Percentiles rank a stretch among this genome's conserved stretches.
phyloP scores from a whole-genome alignment of 92 coral and sea anemone species.

The Meandrina meandrites region DNA sequence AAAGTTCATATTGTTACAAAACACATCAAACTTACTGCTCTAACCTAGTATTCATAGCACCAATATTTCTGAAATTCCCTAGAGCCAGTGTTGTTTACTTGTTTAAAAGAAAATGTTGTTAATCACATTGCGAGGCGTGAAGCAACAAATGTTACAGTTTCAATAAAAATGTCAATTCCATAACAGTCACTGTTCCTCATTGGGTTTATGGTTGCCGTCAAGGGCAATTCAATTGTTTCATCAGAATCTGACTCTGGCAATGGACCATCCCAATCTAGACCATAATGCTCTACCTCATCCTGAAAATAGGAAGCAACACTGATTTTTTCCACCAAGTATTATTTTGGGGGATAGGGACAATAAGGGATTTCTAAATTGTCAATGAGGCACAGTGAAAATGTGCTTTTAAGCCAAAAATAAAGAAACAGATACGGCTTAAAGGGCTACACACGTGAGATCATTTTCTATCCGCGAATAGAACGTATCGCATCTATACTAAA shows the following conservation, averaged over 20 bases:
- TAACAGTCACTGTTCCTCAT: constrained; percentile 27
- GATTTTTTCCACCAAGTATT: too few species aligned
- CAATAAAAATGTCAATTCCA: constrained; percentile 21
- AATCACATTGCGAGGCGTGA: constrained; percentile 11
- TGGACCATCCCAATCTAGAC: constrained; percentile 31
- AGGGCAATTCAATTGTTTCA: constrained; percentile 24
- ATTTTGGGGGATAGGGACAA: not conserved
- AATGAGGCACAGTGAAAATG: too few species aligned
- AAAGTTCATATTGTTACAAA: constrained; percentile 17
- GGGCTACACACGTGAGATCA: too few species aligned
- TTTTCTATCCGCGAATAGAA: too few species aligned
- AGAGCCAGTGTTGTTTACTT: not conserved
- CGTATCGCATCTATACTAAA: too few species aligned
- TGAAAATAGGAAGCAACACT: constrained; percentile 15
- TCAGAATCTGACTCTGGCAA: constrained; percentile 31
- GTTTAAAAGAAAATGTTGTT: not conserved
- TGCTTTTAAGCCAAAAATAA: too few species aligned
- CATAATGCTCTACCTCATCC: constrained; percentile 15
- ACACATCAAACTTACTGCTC: not conserved
- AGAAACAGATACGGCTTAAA: too few species aligned
- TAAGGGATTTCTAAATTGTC: too few species aligned
- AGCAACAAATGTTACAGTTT: constrained; percentile 17
- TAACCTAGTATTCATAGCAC: constrained; percentile 33
- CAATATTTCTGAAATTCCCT: constrained; percentile 1
- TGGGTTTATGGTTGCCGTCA: constrained; percentile 20